Percentiles rank a stretch among this genome's conserved stretches.
Evolutionary conservation across 2,888 invertebrate genomes (phyloP).

Genomic region (Trissonchulus sp.): DNA sequence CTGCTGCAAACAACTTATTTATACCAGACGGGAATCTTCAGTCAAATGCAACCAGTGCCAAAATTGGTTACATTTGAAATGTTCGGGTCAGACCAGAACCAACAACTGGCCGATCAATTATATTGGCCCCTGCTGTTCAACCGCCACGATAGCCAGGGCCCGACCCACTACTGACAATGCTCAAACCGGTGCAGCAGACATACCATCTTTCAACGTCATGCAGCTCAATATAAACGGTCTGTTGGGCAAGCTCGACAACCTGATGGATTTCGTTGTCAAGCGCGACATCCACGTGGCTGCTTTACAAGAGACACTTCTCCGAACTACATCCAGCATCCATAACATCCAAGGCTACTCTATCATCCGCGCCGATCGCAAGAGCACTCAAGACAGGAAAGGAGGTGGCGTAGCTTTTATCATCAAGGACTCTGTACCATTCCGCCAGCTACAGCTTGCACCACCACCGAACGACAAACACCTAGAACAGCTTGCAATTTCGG

Average conservation of each 20-base stretch:
- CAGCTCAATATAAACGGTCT: slow-evolving; percentile 5
- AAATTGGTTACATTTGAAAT: background rate
- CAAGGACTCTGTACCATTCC: background rate
- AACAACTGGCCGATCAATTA: background rate
- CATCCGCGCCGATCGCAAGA: background rate
- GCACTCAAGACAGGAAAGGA: slow-evolving; percentile 5
- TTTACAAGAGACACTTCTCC: background rate
- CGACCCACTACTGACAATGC: no score
- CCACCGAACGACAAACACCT: background rate
- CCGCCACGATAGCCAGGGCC: background rate
- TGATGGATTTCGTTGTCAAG: background rate
- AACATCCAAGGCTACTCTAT: background rate
- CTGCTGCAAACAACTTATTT: no score
- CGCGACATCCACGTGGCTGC: slow-evolving; percentile 20
- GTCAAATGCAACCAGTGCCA: slow-evolving; percentile 6
- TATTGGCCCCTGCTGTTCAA: slow-evolving; percentile 7
- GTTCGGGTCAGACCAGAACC: background rate
- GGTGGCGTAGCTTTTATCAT: slow-evolving; percentile 10
- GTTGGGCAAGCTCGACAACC: slow-evolving; percentile 3
- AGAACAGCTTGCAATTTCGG: background rate
- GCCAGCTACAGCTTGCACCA: background rate
- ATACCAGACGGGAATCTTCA: background rate
- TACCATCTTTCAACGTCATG: slow-evolving; percentile 3
- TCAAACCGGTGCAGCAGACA: no score
- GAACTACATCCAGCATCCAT: background rate